Evolutionary conservation across 2,888 invertebrate genomes (phyloP), one percentile per base, ranked within the genome.

Genomic region (Chalcis sispes): DNA sequence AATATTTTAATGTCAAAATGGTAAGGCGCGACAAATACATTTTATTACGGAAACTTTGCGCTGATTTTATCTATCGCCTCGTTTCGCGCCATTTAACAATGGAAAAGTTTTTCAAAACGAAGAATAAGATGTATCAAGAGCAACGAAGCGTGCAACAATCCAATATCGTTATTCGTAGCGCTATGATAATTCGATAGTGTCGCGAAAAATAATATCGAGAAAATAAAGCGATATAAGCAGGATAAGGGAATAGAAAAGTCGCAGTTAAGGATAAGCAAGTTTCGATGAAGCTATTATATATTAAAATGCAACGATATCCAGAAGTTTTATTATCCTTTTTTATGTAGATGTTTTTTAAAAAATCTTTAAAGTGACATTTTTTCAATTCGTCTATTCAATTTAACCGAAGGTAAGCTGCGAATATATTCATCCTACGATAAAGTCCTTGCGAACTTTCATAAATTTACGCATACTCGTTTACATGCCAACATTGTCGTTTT

Each of bases 41-140:
- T 27, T 58, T 18, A 18, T 7, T 7, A n/a, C 13, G 32, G 1
- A 52, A 32, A 65, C 32, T 46, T n/a, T 7, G 46, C 5, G 15
- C 1, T 23, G 52, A 70, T 70, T 71, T 62, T 71, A 71, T 70
- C 70, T 40, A 59, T 78, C 56, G 42, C 64, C 64, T 29, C 61
- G 54, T 59, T 77, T 42, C 50, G 32, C 52, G 52, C 67, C 74
- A 72, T 72, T 72, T 74, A 75, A 77, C 77, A 70, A 72, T 71
- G 66, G 54, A 54, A 54, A 54, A 62, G 15, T 62, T 13, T 27
- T 20, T 40, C 40, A 52, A 50, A 40, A 15, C 56, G 56, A 61
- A 50, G 36, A 36, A 42, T 8, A 42, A 42, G 50, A 27, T 50
- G 50, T 61, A 50, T 18, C 29, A 54, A 15, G 46, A n/a, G 18